phyloP scores from a whole-genome alignment of 2,797 vertebrate species.

The Podarcis siculus region DNA sequence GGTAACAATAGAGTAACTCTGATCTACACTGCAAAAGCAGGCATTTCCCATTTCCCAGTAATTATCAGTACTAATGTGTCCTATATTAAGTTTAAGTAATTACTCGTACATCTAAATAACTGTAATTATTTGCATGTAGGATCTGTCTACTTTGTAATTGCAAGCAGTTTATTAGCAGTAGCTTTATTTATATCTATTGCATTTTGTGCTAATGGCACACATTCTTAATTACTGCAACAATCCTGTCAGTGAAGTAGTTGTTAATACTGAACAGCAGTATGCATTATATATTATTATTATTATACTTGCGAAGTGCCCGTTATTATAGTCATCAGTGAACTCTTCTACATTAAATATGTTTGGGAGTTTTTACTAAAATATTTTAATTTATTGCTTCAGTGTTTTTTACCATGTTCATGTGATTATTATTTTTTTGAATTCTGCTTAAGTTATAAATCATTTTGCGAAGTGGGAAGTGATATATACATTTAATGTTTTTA shows the following conservation, averaged over 20 bases:
- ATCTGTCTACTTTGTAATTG: not conserved
- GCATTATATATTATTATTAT: not conserved
- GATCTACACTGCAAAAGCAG: conserved; percentile 21
- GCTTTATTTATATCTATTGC: not conserved
- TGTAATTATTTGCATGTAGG: conserved; percentile 31
- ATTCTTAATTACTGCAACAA: conserved; percentile 9
- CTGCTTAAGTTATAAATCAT: not conserved
- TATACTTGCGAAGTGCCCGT: not conserved
- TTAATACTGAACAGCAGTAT: not conserved
- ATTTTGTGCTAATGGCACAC: not conserved
- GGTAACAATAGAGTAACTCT: conserved; percentile 17
- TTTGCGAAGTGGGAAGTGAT: too few species aligned
- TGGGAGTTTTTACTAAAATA: too few species aligned
- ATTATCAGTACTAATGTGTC: conserved; percentile 15
- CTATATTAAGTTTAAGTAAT: conserved; percentile 11
- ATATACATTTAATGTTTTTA: too few species aligned
- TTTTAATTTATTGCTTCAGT: too few species aligned
- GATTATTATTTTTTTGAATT: not conserved
- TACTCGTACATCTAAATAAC: conserved; percentile 16
- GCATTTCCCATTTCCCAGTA: conserved; percentile 13
- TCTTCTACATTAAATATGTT: too few species aligned
- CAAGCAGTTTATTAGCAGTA: conserved; percentile 11
- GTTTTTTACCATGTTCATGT: too few species aligned
- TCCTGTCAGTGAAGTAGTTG: not conserved
- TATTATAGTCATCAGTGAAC: not conserved